Percentiles rank a stretch among this genome's conserved stretches.
Conservation (phyloP, 1,140 invertebrate species). For the Trichogramma pretiosum region DNA sequence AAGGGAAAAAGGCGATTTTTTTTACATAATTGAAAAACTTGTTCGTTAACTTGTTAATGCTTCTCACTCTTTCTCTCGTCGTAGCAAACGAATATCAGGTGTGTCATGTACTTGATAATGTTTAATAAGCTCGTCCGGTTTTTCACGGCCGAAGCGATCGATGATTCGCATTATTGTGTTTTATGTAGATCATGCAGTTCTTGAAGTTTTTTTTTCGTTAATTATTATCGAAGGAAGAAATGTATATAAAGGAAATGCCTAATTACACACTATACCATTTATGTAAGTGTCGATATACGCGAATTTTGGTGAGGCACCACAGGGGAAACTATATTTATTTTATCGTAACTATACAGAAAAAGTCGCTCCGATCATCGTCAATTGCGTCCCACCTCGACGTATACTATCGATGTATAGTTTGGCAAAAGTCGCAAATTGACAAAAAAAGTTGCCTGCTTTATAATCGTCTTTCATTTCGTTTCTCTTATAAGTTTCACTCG, state of each 20-base stretch:
- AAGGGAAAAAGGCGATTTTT: slow-evolving; percentile 18
- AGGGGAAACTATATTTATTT: slow-evolving; percentile 16
- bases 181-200: not conserved
- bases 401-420: not conserved
- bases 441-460: not conserved
- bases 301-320: slow-evolving; percentile 19
- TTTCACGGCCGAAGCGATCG: slow-evolving; percentile 6
- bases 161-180: slow-evolving; percentile 13
- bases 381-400: not conserved
- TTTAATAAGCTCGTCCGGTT: slow-evolving; percentile 16
- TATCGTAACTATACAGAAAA: slow-evolving; percentile 17
- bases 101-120: too few species aligned
- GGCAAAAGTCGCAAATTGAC: slow-evolving; percentile 3
- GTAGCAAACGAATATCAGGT: too few species aligned
- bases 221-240: slow-evolving; percentile 10
- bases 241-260: slow-evolving; percentile 14
- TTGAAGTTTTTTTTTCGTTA: not conserved
- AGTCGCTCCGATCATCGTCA: slow-evolving; percentile 12
- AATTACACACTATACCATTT: slow-evolving; percentile 14
- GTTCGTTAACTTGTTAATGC: slow-evolving; percentile 2
- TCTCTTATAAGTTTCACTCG: too few species aligned
- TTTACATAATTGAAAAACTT: slow-evolving; percentile 12
- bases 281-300: not conserved
- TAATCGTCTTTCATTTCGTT: not conserved
- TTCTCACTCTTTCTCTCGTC: slow-evolving; percentile 12